Base-by-base conservation (phyloP, 2,888 invertebrate genomes). In the Pyrocoelia pectoralis region DNA sequence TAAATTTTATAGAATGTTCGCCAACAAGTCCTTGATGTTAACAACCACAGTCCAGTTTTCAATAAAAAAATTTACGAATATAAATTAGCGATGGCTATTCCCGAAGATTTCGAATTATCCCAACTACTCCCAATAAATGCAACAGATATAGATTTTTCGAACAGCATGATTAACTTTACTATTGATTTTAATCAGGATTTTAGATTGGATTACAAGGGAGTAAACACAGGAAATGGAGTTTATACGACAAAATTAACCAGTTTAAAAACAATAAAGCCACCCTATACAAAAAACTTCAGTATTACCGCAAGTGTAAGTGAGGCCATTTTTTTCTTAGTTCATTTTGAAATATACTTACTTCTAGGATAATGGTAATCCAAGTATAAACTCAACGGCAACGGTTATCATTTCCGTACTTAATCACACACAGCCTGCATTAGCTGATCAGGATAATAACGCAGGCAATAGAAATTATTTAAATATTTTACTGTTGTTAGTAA, bases 31-130 rank as follows among this genome's bases (percentile, higher is more conserved):
- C 28, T 12, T 2, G 61, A 61, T 43, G 17, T 56, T 12, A 65
- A 65, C 40, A 61, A 54, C 14, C 61, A 65, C 19, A 18, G 28
- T n/a, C 65, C 65, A 13, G 14, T 41, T 12, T 55, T 65, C 10
- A 48, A n/a, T 33, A 8, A 61, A 12, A 24, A 57, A 33, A 6
- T 19, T 24, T 65, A 61, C 19, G 57, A 57, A 13, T 65, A 57
- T 19, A 50, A 46, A 41, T 61, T 61, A 19, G 57, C 49, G 10
- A 54, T 46, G 51, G 17, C 9, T 1, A 50, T 65, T n/a, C 51
- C 61, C 9, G 14, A 18, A 38, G n/a, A 18, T 29, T 58, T 50
- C 9, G 38, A 43, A 9, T 10, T 65, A 38, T 54, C 65, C 1
- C 6, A 38, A 5, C 9, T 58, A 4, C 4, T 41, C 13, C 15